Conservation (phyloP, 92 coral and sea anemone genomes). For the Zoanthus solanderi region DNA sequence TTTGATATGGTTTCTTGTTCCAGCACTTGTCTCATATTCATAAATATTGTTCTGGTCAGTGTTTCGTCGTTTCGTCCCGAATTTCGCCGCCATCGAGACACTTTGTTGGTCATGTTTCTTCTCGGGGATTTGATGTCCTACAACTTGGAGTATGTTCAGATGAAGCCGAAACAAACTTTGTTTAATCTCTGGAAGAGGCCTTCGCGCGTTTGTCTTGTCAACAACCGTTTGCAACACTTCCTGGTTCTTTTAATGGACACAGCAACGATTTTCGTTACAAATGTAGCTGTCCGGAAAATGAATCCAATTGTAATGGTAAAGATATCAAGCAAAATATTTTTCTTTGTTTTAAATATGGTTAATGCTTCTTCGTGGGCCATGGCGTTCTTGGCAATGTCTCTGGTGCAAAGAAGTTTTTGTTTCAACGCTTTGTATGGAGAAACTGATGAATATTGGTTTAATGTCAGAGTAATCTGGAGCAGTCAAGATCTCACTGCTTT, state of each 20-base stretch:
- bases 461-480: slow-evolving; percentile 9
- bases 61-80: slow-evolving; percentile 31
- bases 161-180: not conserved
- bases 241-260: not conserved
- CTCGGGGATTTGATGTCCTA: slow-evolving; percentile 20
- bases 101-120: slow-evolving; percentile 19
- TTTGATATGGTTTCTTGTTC: slow-evolving; percentile 22
- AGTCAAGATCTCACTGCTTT: not conserved
- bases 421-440: slow-evolving; percentile 9
- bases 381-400: not conserved
- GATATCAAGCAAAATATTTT: slow-evolving; percentile 6
- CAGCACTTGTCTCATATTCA: slow-evolving; percentile 5
- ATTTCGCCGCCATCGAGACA: slow-evolving; percentile 32
- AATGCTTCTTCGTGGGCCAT: slow-evolving; percentile 22
- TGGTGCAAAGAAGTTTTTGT: slow-evolving; percentile 5
- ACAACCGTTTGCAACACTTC: not conserved
- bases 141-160: slow-evolving; percentile 1
- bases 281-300: not conserved
- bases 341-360: not conserved
- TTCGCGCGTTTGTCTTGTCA: not conserved
- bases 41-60: slow-evolving; percentile 24
- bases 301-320: slow-evolving; percentile 15
- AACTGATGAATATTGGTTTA: slow-evolving; percentile 15
- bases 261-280: not conserved
- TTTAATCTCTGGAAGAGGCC: not conserved